phyloP scores from a whole-genome alignment of 2,888 invertebrate genomes.

The Nasonovia ribisnigri region DNA sequence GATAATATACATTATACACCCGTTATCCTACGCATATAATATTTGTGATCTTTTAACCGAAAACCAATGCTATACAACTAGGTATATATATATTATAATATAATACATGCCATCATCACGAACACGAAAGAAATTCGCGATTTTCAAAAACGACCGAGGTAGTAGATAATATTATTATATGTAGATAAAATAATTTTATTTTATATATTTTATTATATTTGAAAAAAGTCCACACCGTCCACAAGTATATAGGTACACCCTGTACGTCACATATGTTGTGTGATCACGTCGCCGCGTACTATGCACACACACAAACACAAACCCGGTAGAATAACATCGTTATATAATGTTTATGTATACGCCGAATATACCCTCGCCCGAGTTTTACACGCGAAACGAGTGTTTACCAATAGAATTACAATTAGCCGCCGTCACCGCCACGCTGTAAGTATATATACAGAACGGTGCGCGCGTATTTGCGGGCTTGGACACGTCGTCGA shows the following conservation, averaged over 20 bases:
- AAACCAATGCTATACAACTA: background rate
- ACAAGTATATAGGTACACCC: background rate
- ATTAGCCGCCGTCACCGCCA: slow-evolving; percentile 40
- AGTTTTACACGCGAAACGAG: slow-evolving; percentile 48
- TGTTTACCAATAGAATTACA: slow-evolving; percentile 63
- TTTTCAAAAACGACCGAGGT: background rate
- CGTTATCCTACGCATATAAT: background rate
- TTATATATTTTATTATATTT: background rate
- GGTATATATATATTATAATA: too few relatives aligned
- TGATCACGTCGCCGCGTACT: background rate
- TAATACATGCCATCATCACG: background rate
- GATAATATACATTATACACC: too few relatives aligned
- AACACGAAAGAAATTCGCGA: background rate
- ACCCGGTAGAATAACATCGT: background rate
- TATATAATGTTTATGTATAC: background rate
- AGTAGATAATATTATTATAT: too few relatives aligned
- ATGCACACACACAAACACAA: background rate
- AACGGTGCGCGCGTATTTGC: slow-evolving; percentile 13
- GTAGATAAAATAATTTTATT: too few relatives aligned
- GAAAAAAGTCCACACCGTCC: background rate
- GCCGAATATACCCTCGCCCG: background rate
- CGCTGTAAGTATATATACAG: background rate
- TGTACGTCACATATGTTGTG: background rate
- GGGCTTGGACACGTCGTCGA: slow-evolving; percentile 32
- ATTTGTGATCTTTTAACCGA: background rate